Evolutionary conservation across 2,113 vertebrate species (phyloP).

Genomic region (Protobothrops mucrosquamatus): DNA sequence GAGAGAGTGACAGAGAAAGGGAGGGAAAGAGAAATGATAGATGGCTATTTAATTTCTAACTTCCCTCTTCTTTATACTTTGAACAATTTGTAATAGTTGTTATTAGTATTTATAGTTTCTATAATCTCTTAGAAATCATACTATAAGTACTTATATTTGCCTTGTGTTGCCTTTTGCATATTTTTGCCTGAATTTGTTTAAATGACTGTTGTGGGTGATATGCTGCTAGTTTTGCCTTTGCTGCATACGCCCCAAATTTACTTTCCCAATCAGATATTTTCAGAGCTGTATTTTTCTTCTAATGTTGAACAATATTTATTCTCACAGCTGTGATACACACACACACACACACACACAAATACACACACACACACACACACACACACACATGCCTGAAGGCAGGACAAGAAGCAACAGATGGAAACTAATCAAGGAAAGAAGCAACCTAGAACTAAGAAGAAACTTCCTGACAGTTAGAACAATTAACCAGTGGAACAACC

Average conservation of each 20-base stretch:
- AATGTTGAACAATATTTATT: neutral
- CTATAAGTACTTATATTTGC: neutral
- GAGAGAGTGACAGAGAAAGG: neutral
- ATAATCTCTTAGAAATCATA: neutral
- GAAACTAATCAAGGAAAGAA: too few relatives aligned
- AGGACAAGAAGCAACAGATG: too few relatives aligned
- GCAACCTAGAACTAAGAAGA: too few relatives aligned
- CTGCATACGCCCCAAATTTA: neutral
- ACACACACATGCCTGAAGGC: too few relatives aligned
- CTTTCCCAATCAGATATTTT: neutral
- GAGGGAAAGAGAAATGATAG: neutral
- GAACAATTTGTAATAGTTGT: neutral
- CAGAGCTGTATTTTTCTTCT: neutral
- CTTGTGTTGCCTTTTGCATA: neutral
- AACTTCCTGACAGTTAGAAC: too few relatives aligned
- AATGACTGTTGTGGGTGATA: neutral
- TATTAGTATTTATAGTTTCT: too few relatives aligned
- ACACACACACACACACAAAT: too few relatives aligned
- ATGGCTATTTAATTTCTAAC: neutral
- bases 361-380: too few relatives aligned
- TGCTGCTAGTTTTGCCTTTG: neutral
- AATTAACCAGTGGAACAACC: too few relatives aligned
- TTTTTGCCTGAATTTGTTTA: neutral
- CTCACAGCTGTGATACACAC: neutral
- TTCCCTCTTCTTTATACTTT: neutral